Conservation (phyloP, 2,797 vertebrate species). For the Pantherophis alleghaniensis region DNA sequence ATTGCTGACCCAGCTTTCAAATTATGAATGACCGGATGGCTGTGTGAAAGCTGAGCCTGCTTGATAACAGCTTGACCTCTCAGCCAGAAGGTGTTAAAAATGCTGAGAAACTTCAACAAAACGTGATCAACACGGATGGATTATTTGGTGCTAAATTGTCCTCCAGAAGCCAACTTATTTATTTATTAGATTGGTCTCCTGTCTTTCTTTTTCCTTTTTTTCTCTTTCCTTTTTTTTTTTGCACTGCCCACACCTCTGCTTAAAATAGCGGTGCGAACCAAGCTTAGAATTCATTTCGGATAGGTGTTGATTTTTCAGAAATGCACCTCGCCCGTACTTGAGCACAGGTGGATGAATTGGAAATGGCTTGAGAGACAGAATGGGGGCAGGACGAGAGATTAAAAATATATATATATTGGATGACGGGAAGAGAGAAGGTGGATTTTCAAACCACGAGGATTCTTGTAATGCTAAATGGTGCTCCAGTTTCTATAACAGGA, state of each 20-base stretch:
- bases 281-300: neutral
- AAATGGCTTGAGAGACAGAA: neutral
- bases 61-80: neutral
- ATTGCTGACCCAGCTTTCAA: neutral
- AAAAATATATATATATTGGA: too few species aligned
- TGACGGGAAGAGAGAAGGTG: neutral
- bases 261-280: constrained; percentile 3
- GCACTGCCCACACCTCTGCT: neutral
- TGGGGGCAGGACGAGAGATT: neutral
- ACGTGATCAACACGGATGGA: neutral
- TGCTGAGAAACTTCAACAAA: neutral
- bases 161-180: neutral
- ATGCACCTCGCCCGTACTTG: neutral
- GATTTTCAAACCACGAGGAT: neutral
- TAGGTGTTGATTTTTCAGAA: neutral
- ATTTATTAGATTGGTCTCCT: neutral
- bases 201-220: neutral
- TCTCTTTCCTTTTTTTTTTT: neutral
- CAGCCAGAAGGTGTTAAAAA: neutral
- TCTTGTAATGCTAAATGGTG: neutral
- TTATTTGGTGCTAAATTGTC: neutral
- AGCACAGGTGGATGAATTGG: neutral
- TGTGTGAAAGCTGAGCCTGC: neutral
- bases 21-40: neutral
- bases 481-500: neutral